phyloP scores from a whole-genome alignment of 2,888 invertebrate genomes.

The Eupithecia vulgata region DNA sequence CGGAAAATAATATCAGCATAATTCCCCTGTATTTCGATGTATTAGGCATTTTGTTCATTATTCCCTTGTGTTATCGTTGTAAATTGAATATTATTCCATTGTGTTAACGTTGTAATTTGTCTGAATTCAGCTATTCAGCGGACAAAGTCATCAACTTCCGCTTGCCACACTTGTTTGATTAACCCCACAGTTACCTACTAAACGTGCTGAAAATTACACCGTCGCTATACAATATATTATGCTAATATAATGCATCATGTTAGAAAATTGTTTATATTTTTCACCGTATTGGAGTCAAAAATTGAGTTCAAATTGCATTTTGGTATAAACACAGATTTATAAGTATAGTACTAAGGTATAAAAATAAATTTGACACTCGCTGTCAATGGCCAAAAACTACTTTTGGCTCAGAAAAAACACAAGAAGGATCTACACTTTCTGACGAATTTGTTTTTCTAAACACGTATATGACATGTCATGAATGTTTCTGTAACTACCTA shows the following conservation, averaged over 20 bases:
- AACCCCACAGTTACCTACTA: not conserved
- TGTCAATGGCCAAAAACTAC: not conserved
- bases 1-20: not conserved
- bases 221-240: not conserved
- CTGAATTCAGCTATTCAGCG: slow-evolving; percentile 1
- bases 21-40: not conserved
- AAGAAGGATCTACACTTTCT: too few relatives aligned
- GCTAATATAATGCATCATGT: not conserved
- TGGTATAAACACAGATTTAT: too few relatives aligned
- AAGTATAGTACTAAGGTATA: too few relatives aligned
- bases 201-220: slow-evolving; percentile 16
- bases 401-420: not conserved
- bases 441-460: too few relatives aligned
- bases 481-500: too few relatives aligned
- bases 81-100: not conserved
- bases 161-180: slow-evolving; percentile 4
- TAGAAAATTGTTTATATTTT: not conserved
- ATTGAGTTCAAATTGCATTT: not conserved
- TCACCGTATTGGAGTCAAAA: not conserved
- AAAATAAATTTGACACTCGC: not conserved
- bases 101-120: not conserved
- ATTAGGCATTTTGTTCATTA: not conserved
- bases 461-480: too few relatives aligned
- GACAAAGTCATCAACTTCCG: slow-evolving; percentile 2
- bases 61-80: not conserved